phyloP scores from a whole-genome alignment of 2,888 invertebrate species.

The Coecobrya sp. region DNA sequence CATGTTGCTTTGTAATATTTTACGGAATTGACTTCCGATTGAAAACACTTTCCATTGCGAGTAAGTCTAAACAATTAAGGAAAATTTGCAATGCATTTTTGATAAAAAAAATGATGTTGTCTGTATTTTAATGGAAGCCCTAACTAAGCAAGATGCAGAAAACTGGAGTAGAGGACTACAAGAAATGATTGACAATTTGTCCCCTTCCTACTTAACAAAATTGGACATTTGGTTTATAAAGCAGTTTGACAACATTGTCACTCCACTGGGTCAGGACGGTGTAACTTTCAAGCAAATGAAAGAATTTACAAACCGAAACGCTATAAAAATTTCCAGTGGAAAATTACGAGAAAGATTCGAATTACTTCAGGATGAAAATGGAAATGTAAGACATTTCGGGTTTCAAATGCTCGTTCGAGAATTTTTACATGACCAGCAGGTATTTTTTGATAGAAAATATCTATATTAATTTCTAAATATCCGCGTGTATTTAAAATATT shows the following conservation, averaged over 20 bases:
- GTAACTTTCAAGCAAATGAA: constrained; percentile 81
- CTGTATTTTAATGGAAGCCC: constrained; percentile 32
- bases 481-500: no score
- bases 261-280: constrained; percentile 40
- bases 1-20: constrained; percentile 76
- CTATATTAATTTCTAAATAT: no score
- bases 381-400: constrained; percentile 40
- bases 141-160: constrained; percentile 78
- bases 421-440: constrained; percentile 83
- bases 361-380: constrained; percentile 56
- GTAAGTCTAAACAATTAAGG: no score
- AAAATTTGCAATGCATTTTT: no score
- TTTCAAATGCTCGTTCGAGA: constrained; percentile 71
- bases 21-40: constrained; percentile 82
- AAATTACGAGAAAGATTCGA: constrained; percentile 74
- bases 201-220: constrained; percentile 66
- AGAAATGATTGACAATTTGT: constrained; percentile 74
- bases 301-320: constrained; percentile 79
- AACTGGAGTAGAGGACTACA: constrained; percentile 78
- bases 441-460: no score
- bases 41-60: constrained; percentile 78
- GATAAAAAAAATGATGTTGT: no score
- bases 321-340: constrained; percentile 80
- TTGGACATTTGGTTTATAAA: constrained; percentile 80
- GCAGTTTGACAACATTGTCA: constrained; percentile 71